Conservation (phyloP, 2,797 vertebrate genomes). For the Knipowitschia caucasica region DNA sequence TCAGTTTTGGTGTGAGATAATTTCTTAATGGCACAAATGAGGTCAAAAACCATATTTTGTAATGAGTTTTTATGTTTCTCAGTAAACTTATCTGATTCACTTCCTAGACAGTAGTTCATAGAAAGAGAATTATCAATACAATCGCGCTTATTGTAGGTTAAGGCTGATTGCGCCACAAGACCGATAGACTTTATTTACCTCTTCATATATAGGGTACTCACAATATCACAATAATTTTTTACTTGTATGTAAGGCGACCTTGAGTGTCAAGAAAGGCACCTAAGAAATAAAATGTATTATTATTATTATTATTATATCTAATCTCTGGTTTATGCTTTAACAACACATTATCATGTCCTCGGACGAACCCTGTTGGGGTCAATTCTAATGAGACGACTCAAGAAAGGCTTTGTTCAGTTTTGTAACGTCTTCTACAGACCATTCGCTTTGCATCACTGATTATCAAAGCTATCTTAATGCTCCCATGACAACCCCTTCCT, state of each 20-base stretch:
- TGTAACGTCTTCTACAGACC: slow-evolving; percentile 36
- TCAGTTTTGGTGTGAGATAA: too few species aligned
- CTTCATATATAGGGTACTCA: neutral
- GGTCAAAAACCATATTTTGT: too few species aligned
- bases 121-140: neutral
- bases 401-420: neutral
- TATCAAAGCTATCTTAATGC: slow-evolving; percentile 32
- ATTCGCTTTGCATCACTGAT: slow-evolving; percentile 39
- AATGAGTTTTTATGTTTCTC: too few species aligned
- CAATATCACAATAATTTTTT: too few species aligned
- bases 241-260: too few species aligned
- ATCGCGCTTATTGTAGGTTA: neutral
- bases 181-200: neutral
- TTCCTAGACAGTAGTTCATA: too few species aligned
- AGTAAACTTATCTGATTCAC: too few species aligned
- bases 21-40: too few species aligned
- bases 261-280: too few species aligned
- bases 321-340: neutral
- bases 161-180: neutral
- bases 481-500: slow-evolving; percentile 30
- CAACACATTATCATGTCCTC: neutral
- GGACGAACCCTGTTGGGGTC: neutral
- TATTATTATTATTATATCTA: too few species aligned
- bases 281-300: too few species aligned
- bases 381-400: neutral